These are phyloP conservation scores for Castor canadensis DNA, from an alignment of 2,113 vertebrate species.

Conservation along the genomic window DNA sequence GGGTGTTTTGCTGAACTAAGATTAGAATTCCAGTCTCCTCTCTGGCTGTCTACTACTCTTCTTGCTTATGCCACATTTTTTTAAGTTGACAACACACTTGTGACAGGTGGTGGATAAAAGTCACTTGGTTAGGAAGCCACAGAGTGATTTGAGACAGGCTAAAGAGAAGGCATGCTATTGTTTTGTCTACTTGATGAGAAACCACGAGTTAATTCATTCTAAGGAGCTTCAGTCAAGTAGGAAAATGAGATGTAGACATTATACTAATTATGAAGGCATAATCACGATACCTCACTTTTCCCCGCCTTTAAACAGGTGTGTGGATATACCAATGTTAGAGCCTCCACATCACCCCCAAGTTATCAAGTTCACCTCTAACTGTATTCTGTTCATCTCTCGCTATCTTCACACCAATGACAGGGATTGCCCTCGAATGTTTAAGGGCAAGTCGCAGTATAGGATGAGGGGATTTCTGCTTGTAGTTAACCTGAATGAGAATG, in stretches of 20 bases:
- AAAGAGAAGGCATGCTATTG: not conserved
- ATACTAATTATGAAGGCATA: not conserved
- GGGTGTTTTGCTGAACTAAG: not conserved
- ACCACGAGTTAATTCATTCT: not conserved
- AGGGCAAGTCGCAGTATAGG: not conserved
- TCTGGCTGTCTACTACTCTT: not conserved
- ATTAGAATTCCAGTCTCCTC: not conserved
- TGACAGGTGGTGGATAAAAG: not conserved
- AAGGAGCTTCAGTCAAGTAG: not conserved
- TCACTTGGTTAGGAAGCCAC: not conserved
- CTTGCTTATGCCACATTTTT: not conserved
- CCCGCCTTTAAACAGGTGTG: not conserved
- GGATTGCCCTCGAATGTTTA: not conserved
- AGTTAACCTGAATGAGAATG: not conserved
- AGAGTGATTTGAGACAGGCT: not conserved
- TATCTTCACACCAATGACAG: not conserved
- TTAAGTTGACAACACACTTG: not conserved
- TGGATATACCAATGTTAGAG: not conserved
- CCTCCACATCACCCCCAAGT: too few relatives aligned
- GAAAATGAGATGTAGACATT: not conserved
- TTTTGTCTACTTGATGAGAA: slow-evolving; percentile 10
- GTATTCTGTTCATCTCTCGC: not conserved
- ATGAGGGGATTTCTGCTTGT: not conserved
- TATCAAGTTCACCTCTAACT: not conserved
- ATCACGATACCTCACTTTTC: not conserved